These are phyloP conservation scores for Hymenopus coronatus DNA, from an alignment of 2,888 invertebrate species.

Conservation along the genomic window DNA sequence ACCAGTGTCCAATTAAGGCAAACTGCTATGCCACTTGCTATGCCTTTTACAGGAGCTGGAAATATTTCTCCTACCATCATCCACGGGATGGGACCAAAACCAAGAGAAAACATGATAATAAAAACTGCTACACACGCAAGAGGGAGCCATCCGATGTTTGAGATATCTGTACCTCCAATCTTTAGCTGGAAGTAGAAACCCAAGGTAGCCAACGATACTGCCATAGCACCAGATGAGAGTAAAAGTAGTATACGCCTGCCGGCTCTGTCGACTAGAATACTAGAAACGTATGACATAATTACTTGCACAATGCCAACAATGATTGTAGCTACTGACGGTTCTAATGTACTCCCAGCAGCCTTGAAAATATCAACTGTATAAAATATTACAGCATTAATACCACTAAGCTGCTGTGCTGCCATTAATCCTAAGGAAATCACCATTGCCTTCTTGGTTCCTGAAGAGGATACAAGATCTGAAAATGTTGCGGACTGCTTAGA, in stretches of 20 bases:
- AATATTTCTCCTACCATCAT: constrained; percentile 75
- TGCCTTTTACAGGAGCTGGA: constrained; percentile 66
- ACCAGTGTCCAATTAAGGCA: constrained; percentile 61
- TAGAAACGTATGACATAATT: constrained; percentile 64
- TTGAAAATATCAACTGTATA: constrained; percentile 46
- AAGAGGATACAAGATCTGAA: constrained; percentile 59
- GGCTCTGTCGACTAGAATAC: constrained; percentile 72
- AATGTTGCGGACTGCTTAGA: constrained; percentile 39
- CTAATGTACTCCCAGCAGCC: constrained; percentile 48
- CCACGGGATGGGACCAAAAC: constrained; percentile 82
- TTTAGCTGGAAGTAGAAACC: constrained; percentile 69
- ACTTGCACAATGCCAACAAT: constrained; percentile 44
- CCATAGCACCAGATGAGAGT: constrained; percentile 71
- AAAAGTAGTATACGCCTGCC: constrained; percentile 77
- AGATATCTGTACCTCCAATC: constrained; percentile 44
- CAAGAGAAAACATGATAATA: constrained; percentile 65
- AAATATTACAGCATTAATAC: constrained; percentile 43
- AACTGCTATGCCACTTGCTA: constrained; percentile 72
- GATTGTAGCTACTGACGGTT: constrained; percentile 45
- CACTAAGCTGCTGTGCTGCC: constrained; percentile 45
- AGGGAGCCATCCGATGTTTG: constrained; percentile 67
- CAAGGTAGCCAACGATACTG: constrained; percentile 63
- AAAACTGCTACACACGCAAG: constrained; percentile 62
- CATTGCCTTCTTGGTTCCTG: constrained; percentile 67
- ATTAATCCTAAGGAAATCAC: constrained; percentile 55